Percentiles rank a stretch among this genome's conserved stretches.
phyloP scores from a whole-genome alignment of 2,888 invertebrate genomes.

The Cryptosula pallasiana region DNA sequence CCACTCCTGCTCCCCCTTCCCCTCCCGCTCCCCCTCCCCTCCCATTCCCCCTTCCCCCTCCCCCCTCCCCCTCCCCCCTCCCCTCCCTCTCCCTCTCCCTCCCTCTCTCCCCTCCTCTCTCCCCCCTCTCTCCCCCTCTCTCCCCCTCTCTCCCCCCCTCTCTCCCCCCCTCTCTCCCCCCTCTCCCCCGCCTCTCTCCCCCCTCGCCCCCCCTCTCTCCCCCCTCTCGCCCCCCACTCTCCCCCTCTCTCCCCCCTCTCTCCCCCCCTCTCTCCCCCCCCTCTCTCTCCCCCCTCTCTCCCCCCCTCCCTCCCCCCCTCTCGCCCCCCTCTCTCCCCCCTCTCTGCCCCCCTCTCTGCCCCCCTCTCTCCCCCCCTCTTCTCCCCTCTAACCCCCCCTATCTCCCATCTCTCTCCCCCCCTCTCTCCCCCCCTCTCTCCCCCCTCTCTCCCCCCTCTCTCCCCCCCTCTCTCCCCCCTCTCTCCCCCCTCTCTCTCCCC shows the following conservation, averaged over 20 bases:
- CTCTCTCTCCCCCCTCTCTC: background rate
- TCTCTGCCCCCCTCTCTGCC: background rate
- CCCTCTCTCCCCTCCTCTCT: background rate
- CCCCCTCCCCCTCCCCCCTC: background rate
- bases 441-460: background rate
- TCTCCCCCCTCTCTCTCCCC: conserved; percentile 14
- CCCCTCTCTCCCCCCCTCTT: background rate
- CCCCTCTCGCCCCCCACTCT: background rate
- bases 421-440: background rate
- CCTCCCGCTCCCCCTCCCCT: background rate
- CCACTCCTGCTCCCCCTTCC: background rate
- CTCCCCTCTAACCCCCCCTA: background rate
- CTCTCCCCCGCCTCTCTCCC: background rate
- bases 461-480: conserved; percentile 14
- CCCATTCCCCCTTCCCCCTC: background rate
- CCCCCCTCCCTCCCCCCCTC: background rate
- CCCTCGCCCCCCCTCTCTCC: background rate
- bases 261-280: background rate
- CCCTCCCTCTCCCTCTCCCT: background rate
- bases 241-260: background rate
- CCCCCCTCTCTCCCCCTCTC: background rate
- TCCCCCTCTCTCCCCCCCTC: background rate
- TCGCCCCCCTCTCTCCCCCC: background rate
- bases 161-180: background rate
- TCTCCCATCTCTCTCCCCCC: background rate